phyloP scores from a whole-genome alignment of 2,113 vertebrate genomes.

The Neolamprologus kungweensis region DNA sequence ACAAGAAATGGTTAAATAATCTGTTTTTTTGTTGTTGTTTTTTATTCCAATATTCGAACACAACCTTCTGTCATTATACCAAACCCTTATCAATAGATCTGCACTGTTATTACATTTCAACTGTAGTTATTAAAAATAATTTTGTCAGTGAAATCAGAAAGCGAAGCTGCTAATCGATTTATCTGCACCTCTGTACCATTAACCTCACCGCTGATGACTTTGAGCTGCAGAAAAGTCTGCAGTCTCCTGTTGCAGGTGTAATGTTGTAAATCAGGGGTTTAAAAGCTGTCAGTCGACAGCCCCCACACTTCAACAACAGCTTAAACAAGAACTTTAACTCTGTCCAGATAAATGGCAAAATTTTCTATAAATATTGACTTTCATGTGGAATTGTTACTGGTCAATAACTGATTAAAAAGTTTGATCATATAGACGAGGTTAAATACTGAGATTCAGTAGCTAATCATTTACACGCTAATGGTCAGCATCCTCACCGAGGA shows the following conservation, averaged over 20 bases:
- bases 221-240: not conserved
- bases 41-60: accelerated
- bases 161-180: not conserved
- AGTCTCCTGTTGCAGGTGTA: not conserved
- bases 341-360: not conserved
- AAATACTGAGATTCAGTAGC: not conserved
- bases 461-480: not conserved
- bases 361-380: not conserved
- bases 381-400: not conserved
- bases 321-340: not conserved
- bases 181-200: not conserved
- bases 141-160: not conserved
- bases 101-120: not conserved
- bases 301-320: not conserved
- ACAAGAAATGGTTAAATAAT: accelerated
- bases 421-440: accelerated
- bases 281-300: accelerated
- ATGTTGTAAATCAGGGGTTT: not conserved
- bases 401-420: not conserved
- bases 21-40: accelerated
- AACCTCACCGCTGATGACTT: not conserved
- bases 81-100: not conserved
- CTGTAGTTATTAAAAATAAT: not conserved
- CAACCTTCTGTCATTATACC: not conserved
- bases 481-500: not conserved